phyloP scores from a whole-genome alignment of 2,888 invertebrate genomes.

The Yponomeuta malinellus region DNA sequence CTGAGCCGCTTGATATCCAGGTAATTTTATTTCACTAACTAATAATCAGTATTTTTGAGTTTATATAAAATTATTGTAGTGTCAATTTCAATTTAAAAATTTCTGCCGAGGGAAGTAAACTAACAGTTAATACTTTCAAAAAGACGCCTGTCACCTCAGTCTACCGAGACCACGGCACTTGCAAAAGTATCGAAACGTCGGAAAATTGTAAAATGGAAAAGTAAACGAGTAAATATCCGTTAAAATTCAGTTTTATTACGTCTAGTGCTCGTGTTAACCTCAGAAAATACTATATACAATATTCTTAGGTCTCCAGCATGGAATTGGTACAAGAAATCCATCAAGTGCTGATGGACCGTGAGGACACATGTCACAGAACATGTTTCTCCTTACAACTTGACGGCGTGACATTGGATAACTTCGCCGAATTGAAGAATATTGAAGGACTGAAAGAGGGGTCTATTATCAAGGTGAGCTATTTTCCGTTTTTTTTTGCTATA shows the following conservation, averaged over 20 bases:
- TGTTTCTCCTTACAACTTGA: constrained; percentile 98
- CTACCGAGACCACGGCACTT: no score
- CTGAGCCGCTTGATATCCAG: constrained; percentile 95
- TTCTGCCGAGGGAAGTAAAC: no score
- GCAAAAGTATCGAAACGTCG: no score
- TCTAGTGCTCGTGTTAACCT: no score
- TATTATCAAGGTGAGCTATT: constrained; percentile 81
- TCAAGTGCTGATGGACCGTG: constrained; percentile 97
- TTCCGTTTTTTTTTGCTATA: background rate
- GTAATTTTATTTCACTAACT: constrained; percentile 48
- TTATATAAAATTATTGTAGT: no score
- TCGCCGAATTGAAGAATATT: constrained; percentile 97
- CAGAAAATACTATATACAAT: background rate
- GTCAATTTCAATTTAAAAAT: no score
- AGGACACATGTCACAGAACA: constrained; percentile 98
- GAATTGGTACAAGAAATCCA: constrained; percentile 98
- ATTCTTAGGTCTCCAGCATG: constrained; percentile 91
- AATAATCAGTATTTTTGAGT: no score
- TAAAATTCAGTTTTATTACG: no score
- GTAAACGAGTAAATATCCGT: no score
- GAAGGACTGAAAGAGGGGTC: constrained; percentile 97
- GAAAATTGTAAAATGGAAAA: no score
- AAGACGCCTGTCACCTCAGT: no score
- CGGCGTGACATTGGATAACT: constrained; percentile 95
- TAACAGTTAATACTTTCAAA: no score